Evolutionary conservation across 2,797 vertebrate genomes (phyloP), one percentile per base, ranked within the genome.

Genomic region (Pagetopsis macropterus): DNA sequence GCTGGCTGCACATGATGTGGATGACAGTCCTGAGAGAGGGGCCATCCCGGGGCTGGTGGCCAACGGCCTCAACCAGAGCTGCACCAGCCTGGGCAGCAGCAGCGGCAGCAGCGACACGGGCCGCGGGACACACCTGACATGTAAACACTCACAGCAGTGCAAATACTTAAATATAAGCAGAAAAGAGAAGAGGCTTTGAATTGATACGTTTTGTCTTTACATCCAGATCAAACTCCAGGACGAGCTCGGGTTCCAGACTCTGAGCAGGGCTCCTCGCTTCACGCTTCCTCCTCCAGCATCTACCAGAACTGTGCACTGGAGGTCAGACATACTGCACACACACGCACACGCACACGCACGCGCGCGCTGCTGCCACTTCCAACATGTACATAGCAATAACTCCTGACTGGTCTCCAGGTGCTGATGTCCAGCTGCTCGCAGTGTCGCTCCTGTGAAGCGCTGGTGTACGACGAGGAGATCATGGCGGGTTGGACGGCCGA

Each of bases 401-500:
- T n/a, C 9, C 31, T 44, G 4, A 71, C 56, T 27, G 5, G 4
- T 12, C 16, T 63, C 13, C 33, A 99, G 98, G 98, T 99, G 67
- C 91, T 99, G 87, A 98, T 99, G 96, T 99, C 98, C 76, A 99
- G 98, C 81, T 99, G 98, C 88, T 99, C 98, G 56, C 96, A 96
- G 57, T 99, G 98, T 76, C 96, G 88, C 83, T 92, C 90, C 13
- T 99, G 98, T 88, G 94, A 95, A 82, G 95, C 95, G 43, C 90
- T 99, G 87, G 97, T 99, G 80, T 99, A 99, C 64, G 98, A 99
- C 69, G 98, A 99, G 93, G 97, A 99, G 93, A 98, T 99, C 75
- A 99, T 99, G 98, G 96, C 97, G 23, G 98, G 98, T 37, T 99
- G 98, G 98, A 97, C 95, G 0, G 97, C 98, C 9, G 96, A 99